Conservation (phyloP, 2,797 vertebrate genomes). For the Linurgus olivaceus region DNA sequence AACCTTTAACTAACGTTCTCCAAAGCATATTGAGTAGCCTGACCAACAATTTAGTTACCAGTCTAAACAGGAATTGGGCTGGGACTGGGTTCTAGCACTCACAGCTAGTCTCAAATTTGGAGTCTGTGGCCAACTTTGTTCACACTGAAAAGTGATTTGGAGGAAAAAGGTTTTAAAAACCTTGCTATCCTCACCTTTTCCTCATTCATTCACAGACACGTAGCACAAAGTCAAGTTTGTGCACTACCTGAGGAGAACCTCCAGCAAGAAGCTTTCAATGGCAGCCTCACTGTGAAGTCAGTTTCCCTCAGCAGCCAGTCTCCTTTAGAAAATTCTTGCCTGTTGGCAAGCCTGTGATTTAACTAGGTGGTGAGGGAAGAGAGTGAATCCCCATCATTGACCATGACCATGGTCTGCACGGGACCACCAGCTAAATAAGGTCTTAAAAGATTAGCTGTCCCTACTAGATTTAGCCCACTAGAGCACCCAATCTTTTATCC, state of each 20-base stretch:
- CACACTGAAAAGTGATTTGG: not conserved
- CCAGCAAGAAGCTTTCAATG: not conserved
- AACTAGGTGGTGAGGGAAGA: rapidly evolving
- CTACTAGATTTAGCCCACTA: not conserved
- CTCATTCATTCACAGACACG: not conserved
- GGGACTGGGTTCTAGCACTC: not conserved
- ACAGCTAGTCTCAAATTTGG: not conserved
- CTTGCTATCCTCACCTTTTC: not conserved
- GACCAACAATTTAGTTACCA: not conserved
- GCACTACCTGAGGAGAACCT: not conserved
- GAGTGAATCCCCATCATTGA: not conserved
- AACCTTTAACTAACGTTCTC: not conserved
- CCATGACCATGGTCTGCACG: too few relatives aligned
- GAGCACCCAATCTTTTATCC: not conserved
- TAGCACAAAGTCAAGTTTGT: rapidly evolving
- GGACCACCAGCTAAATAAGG: rapidly evolving
- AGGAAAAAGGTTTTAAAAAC: not conserved
- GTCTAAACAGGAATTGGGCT: not conserved
- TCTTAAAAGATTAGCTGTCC: too few relatives aligned
- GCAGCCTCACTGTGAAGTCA: not conserved
- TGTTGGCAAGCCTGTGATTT: not conserved
- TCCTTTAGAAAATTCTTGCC: not conserved
- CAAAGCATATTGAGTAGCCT: rapidly evolving
- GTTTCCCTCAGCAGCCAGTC: not conserved
- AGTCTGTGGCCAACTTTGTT: not conserved